Conservation (phyloP, 2,888 invertebrate species). For the Thymelicus acteon region DNA sequence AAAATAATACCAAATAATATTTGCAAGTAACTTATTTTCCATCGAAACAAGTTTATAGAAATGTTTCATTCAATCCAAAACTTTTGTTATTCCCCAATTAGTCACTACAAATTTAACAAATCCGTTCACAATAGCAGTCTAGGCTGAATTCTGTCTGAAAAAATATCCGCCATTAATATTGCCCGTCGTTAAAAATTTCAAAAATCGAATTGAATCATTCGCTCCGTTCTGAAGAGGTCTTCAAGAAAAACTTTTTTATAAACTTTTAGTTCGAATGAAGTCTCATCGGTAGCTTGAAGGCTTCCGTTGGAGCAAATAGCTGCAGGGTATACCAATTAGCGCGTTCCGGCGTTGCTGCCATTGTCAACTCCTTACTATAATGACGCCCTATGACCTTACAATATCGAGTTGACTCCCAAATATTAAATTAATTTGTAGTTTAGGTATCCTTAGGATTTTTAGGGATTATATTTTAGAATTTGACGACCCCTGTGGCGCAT, state of each 20-base stretch:
- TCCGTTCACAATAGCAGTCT: conserved; percentile 17
- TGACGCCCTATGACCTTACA: conserved; percentile 17
- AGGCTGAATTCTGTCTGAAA: conserved; percentile 2
- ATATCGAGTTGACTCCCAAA: conserved; percentile 18
- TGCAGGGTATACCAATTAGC: conserved; percentile 76
- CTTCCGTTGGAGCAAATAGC: conserved; percentile 59
- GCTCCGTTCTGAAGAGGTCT: background rate
- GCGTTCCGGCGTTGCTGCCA: conserved; percentile 57
- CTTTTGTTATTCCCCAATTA: too few species aligned
- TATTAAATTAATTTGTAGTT: conserved; percentile 16
- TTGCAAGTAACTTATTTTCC: too few species aligned
- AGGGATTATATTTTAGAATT: too few species aligned
- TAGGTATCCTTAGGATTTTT: background rate
- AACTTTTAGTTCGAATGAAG: conserved; percentile 17
- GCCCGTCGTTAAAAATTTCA: conserved; percentile 25
- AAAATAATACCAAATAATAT: background rate
- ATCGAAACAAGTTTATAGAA: too few species aligned
- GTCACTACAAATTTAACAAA: background rate
- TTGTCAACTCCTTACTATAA: conserved; percentile 48
- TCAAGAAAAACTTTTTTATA: conserved; percentile 4
- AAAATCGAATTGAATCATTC: conserved; percentile 20
- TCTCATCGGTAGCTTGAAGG: conserved; percentile 1
- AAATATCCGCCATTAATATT: conserved; percentile 17
- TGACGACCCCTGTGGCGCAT: too few species aligned
- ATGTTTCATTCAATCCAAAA: too few species aligned